These are phyloP conservation scores for Clostera curtula DNA, from an alignment of 2,888 invertebrate species.

Conservation along the genomic window DNA sequence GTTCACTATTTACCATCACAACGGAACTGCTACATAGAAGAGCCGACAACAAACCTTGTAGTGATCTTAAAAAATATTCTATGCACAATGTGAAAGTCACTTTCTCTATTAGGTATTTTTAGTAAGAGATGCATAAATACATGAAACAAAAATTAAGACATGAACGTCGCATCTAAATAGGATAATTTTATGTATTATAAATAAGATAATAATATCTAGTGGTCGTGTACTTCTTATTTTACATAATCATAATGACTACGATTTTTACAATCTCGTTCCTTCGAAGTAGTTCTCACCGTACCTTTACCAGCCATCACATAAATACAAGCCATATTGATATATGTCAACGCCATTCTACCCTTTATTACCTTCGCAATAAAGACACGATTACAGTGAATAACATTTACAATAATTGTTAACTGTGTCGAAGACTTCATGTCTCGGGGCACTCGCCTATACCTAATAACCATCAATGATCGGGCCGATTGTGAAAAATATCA, in stretches of 20 bases:
- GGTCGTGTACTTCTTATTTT: conserved; percentile 16
- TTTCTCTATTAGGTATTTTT: too few species aligned
- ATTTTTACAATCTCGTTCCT: conserved; percentile 18
- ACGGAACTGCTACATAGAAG: too few species aligned
- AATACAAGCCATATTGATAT: conserved; percentile 25
- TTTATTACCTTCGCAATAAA: conserved; percentile 24
- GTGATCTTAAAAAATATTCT: too few species aligned
- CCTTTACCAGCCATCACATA: too few species aligned
- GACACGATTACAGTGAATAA: conserved; percentile 26
- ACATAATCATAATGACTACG: conserved; percentile 15
- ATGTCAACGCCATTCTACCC: conserved; percentile 20
- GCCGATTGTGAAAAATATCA: conserved; percentile 75
- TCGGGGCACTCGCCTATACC: conserved; percentile 63
- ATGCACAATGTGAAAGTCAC: too few species aligned
- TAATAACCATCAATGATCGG: conserved; percentile 73
- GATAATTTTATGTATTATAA: too few species aligned
- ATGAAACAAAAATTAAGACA: too few species aligned
- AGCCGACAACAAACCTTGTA: too few species aligned
- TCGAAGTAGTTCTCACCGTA: conserved; percentile 21
- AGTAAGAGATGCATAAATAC: too few species aligned
- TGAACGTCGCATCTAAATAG: too few species aligned
- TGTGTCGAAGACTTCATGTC: conserved; percentile 45
- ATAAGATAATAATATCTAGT: too few species aligned
- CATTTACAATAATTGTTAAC: conserved; percentile 20
- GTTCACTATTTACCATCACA: too few species aligned